These are phyloP conservation scores for Ibycter americanus DNA, from an alignment of 2,797 vertebrate genomes.

Conservation along the genomic window DNA sequence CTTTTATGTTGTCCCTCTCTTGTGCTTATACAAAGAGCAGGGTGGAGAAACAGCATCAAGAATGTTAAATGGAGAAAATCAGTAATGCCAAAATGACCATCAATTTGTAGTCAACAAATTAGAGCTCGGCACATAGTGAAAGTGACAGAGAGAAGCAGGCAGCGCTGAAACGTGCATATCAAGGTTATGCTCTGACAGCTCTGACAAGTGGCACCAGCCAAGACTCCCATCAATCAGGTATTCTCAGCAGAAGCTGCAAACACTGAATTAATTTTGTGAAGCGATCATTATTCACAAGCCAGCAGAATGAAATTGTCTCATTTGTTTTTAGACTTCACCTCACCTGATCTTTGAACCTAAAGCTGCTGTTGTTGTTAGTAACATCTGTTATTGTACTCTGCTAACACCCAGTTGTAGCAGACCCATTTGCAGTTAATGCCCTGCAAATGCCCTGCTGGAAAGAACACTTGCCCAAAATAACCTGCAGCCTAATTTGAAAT, in stretches of 20 bases:
- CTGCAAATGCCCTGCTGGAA: neutral
- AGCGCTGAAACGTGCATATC: neutral
- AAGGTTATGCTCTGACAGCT: neutral
- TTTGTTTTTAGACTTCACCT: neutral
- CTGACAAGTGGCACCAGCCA: neutral
- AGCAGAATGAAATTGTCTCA: neutral
- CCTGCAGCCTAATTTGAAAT: neutral
- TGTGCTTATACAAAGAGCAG: neutral
- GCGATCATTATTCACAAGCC: neutral
- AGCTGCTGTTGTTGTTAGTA: neutral
- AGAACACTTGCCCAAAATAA: neutral
- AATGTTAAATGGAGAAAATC: neutral
- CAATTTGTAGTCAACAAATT: neutral
- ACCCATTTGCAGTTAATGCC: neutral
- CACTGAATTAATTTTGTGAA: neutral
- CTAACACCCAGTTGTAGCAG: neutral
- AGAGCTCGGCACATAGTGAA: neutral
- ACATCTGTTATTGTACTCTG: neutral
- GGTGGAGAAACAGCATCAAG: neutral
- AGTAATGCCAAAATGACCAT: neutral
- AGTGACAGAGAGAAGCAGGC: neutral
- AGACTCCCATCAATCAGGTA: neutral
- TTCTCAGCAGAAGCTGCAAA: neutral
- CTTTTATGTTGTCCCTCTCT: neutral
- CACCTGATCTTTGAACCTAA: slow-evolving; percentile 17